phyloP scores from a whole-genome alignment of 2,113 vertebrate species.

The Paramormyrops kingsleyae region DNA sequence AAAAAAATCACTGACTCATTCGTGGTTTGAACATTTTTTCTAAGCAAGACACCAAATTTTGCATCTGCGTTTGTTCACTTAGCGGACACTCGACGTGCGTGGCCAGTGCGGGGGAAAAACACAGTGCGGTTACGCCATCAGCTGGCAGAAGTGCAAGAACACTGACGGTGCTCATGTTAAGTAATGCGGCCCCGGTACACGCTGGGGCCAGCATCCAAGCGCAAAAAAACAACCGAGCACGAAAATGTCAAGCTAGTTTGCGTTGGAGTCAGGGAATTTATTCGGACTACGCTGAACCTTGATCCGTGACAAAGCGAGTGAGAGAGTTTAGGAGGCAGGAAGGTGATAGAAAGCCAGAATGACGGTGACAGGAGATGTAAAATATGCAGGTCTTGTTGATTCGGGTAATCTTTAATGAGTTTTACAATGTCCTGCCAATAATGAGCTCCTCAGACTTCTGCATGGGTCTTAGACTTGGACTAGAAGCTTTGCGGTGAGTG shows the following conservation, averaged over 20 bases:
- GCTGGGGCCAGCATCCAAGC: neutral
- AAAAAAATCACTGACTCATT: neutral
- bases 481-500: neutral
- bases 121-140: neutral
- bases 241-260: neutral
- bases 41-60: neutral
- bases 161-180: neutral
- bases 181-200: neutral
- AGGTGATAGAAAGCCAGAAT: neutral
- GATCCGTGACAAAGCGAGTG: neutral
- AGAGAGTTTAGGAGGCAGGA: neutral
- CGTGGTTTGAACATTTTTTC: neutral
- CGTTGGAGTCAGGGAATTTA: neutral
- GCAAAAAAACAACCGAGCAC: neutral
- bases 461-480: neutral
- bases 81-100: neutral
- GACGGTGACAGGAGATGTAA: neutral
- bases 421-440: neutral
- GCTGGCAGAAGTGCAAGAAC: neutral
- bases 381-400: neutral
- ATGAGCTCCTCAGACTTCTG: neutral
- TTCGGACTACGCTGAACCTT: neutral
- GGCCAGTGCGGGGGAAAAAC: neutral
- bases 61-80: neutral
- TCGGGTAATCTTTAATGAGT: neutral